Evolutionary conservation across 2,113 vertebrate genomes (phyloP).

Genomic region (Calidris pygmaea): DNA sequence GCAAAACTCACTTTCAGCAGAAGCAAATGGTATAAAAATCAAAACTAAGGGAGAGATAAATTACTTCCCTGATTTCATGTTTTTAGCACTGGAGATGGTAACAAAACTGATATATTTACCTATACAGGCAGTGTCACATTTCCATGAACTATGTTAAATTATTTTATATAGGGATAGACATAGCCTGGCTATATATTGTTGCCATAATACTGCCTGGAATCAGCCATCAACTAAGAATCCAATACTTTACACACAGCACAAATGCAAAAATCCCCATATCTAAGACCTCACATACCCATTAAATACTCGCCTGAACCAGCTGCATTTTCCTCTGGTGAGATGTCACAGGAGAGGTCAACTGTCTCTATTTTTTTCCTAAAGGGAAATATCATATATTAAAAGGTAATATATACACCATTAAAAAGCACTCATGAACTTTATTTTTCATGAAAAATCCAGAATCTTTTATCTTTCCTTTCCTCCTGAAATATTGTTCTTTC

Average conservation of each 20-base stretch:
- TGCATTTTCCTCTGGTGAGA: background rate
- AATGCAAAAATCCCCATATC: background rate
- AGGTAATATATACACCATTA: background rate
- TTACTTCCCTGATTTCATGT: background rate
- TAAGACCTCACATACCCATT: background rate
- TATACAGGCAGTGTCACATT: background rate
- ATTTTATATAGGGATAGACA: background rate
- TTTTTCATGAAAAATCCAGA: background rate
- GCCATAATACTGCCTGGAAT: background rate
- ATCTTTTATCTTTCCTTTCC: background rate
- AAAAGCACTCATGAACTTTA: background rate
- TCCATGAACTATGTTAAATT: background rate
- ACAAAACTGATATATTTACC: background rate
- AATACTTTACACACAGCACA: background rate
- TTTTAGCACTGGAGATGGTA: background rate
- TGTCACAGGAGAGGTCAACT: background rate
- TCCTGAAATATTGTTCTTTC: background rate
- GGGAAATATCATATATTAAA: background rate
- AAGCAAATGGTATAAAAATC: background rate
- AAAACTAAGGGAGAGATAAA: background rate
- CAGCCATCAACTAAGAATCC: background rate
- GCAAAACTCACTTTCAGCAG: background rate
- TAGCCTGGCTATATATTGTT: background rate
- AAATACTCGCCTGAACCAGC: background rate
- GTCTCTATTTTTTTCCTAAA: background rate